Conservation (phyloP, 2,888 invertebrate species). For the Automeris io region DNA sequence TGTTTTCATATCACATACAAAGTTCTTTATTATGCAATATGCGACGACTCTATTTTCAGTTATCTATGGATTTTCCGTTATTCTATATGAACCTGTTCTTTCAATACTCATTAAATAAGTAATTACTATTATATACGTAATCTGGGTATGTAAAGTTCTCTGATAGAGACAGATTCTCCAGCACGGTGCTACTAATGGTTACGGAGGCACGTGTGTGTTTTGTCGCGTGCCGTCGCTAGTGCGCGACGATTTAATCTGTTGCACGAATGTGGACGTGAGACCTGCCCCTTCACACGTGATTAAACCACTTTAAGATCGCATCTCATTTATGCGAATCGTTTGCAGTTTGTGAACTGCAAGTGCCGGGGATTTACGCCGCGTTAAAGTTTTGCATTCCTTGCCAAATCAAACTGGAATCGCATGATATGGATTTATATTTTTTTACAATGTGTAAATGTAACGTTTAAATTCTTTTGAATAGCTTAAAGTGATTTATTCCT, state of each 20-base stretch:
- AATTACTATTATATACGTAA: no score
- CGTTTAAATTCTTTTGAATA: no score
- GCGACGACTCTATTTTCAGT: no score
- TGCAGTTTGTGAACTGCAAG: constrained; percentile 20
- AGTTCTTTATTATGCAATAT: no score
- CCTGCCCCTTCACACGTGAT: constrained; percentile 74
- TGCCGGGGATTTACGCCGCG: constrained; percentile 10
- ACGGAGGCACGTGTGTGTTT: constrained; percentile 39
- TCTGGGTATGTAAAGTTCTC: constrained; percentile 25
- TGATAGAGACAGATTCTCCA: constrained; percentile 32
- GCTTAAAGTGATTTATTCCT: no score
- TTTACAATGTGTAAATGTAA: no score
- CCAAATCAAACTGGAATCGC: no score
- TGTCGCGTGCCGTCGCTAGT: constrained; percentile 64
- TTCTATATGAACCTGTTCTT: no score
- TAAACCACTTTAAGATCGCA: constrained; percentile 55
- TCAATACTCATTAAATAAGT: no score
- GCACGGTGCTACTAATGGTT: constrained; percentile 39
- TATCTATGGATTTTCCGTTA: no score
- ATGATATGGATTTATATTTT: no score
- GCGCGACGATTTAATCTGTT: constrained; percentile 55
- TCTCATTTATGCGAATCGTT: constrained; percentile 56
- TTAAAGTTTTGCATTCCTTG: constrained; percentile 6
- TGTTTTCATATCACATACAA: no score
- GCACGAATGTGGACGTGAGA: constrained; percentile 65